These are phyloP conservation scores for Busseola fusca DNA, from an alignment of 2,888 invertebrate genomes.

Conservation along the genomic window DNA sequence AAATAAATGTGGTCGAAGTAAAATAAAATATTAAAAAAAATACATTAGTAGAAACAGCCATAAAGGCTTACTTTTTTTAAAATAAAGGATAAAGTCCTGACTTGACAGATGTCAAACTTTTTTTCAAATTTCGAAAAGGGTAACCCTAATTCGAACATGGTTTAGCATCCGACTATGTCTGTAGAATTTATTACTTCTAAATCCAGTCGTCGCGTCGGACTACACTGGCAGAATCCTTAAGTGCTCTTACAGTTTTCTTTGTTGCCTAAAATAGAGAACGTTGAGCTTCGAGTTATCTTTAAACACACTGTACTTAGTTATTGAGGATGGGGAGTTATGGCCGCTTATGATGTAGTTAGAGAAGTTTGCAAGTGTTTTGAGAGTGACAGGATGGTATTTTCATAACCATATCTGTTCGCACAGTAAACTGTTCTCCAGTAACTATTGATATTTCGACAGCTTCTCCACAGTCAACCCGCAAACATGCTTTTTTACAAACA, in stretches of 20 bases:
- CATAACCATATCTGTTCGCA: neutral
- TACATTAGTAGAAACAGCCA: neutral
- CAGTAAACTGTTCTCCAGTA: neutral
- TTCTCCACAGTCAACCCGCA: neutral
- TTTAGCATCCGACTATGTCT: conserved; percentile 56
- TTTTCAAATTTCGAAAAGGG: neutral
- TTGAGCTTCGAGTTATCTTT: conserved; percentile 43
- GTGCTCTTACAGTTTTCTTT: conserved; percentile 61
- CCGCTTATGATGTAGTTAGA: conserved; percentile 5
- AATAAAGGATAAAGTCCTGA: neutral
- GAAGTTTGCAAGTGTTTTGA: neutral
- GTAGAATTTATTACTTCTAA: conserved; percentile 61
- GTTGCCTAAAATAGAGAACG: conserved; percentile 59
- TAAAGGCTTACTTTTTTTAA: neutral
- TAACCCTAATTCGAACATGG: conserved; percentile 28
- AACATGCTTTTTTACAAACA: neutral
- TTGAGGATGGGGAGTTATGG: conserved; percentile 22
- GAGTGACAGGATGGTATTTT: neutral
- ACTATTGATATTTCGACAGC: neutral
- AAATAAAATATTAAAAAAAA: neutral
- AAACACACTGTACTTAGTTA: conserved; percentile 51
- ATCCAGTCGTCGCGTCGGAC: conserved; percentile 47
- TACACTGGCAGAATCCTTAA: conserved; percentile 57
- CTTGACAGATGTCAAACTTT: neutral
- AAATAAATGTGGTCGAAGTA: neutral